Base-by-base conservation (phyloP, 1,140 invertebrate species). In the Euura lappo region DNA sequence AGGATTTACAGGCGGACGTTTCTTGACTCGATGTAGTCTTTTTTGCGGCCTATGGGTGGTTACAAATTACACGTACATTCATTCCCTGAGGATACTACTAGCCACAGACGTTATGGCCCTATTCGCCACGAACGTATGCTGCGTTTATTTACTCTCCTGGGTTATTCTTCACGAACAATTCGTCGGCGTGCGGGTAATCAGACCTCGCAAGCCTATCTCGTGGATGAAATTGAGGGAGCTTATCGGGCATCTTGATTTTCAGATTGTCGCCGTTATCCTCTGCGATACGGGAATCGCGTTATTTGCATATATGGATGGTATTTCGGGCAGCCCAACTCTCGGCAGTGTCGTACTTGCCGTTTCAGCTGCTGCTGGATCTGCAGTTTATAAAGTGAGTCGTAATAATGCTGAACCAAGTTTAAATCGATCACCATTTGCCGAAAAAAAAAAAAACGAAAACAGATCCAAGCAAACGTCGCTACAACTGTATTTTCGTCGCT, bases 131-230 rank as follows among this genome's bases (percentile, higher is more conserved):
- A 97, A 97, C 78, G 96, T 98, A 4, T 94, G 95, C 6, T 97
- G 96, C 82, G 95, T 97, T 71, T 99, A 98, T 85, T 89, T 98
- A 6, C 89, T 99, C 2, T 98, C 96, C 1, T 98, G 97, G 97
- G 97, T 98, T 69, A 96, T 98, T 79, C 89, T 98, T 64, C 97
- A 98, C 83, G 95, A 98, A 82, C 96, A 98, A 84, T 99, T 98
- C 88, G 96, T 98, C 71, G 97, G 97, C 67, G 93, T 98, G 11
- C 89, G 97, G 89, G 97, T 99, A 88, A 94, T 93, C n/a, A 8
- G 6, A 65, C 28, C 28, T 28, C 28, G 28, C 28, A 28, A 28
- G 28, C 28, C 28, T 28, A 42, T 44, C 46, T 60, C 11, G 13
- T 42, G 43, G 44, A 45, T 45, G 42, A 28, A 5, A 43, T 43